A percentile compares a stretch with the other conserved stretches of the same genome.
Conservation (phyloP, 1,140 invertebrate species). For the Centruroides vittatus region DNA sequence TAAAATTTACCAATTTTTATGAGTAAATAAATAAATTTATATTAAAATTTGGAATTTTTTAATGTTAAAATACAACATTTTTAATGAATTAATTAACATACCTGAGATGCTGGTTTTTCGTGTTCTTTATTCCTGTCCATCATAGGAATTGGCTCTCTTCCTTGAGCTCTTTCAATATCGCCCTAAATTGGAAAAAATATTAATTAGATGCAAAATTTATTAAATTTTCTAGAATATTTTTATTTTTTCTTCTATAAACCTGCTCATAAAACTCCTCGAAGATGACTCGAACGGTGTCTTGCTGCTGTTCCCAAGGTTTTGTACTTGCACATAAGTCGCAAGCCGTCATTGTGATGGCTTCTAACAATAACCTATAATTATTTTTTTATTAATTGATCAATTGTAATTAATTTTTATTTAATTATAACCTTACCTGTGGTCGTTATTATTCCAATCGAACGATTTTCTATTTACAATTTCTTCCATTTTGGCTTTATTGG, state of each 20-base stretch:
- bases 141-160: conserved; percentile 57
- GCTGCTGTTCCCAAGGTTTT: conserved; percentile 71
- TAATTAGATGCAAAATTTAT: background rate
- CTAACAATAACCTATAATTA: conserved; percentile 37
- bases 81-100: conserved; percentile 20
- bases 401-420: too few relatives aligned
- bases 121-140: conserved; percentile 61
- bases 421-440: conserved; percentile 38
- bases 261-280: conserved; percentile 77
- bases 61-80: too few relatives aligned
- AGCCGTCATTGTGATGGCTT: conserved; percentile 64
- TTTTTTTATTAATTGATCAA: background rate
- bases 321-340: conserved; percentile 66
- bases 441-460: conserved; percentile 45
- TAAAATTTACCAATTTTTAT: too few relatives aligned
- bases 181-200: conserved; percentile 29
- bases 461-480: conserved; percentile 37
- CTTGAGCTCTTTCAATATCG: conserved; percentile 52
- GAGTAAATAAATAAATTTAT: too few relatives aligned
- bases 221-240: too few relatives aligned
- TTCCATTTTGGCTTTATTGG: conserved; percentile 49
- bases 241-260: conserved; percentile 25
- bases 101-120: conserved; percentile 57
- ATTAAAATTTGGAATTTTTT: too few relatives aligned
- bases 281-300: conserved; percentile 61